Base-by-base conservation (phyloP, 2,888 invertebrate species). In the Lypha dubia region DNA sequence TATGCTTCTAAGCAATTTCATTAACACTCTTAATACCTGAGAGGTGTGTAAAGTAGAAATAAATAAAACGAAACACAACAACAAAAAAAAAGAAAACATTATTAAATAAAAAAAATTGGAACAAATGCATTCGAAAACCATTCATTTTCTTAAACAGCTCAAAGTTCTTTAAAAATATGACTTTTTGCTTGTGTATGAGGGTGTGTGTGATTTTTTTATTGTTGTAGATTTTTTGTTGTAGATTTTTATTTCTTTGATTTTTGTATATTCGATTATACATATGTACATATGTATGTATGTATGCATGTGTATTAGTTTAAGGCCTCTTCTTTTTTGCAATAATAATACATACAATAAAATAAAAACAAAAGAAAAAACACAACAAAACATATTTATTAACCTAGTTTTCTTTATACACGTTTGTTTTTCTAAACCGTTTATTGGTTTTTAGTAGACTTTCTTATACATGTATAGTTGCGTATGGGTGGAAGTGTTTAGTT, bases 311-410 rank as follows among this genome's bases (percentile, higher is more conserved):
- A 44, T 22, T 28, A 60, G 44, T 44, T 41, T 41, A 63, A 60
- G 82, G 67, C 46, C 56, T 79, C 53, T 74, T 35, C 53, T 74
- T 35, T n/a, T 68, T 62, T 7, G 60, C 53, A 44, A 56, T 41
- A 75, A 44, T 49, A n/a, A n/a, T n/a, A n/a, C n/a, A 63, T 13
- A 58, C 56, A 32, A 49, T 15, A 13, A 76, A 76, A 35, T 20
- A 58, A 11, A 53, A 20, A 51, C 8, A 60, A 58, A 24, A 81
- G 53, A 58, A 68, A 68, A 80, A 46, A 76, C 44, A 73, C 75
- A 60, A 58, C 73, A 68, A 80, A 46, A 76, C 44, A 73, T 75
- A 62, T 68, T 68, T 68, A 63, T 79, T 84, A 84, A 84, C 83
- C 83, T 73, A 84, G 38, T 77, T 77, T 77, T 58, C 44, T 65